These are phyloP conservation scores for Champsocephalus gunnari DNA, from an alignment of 2,797 vertebrate genomes.

Conservation along the genomic window DNA sequence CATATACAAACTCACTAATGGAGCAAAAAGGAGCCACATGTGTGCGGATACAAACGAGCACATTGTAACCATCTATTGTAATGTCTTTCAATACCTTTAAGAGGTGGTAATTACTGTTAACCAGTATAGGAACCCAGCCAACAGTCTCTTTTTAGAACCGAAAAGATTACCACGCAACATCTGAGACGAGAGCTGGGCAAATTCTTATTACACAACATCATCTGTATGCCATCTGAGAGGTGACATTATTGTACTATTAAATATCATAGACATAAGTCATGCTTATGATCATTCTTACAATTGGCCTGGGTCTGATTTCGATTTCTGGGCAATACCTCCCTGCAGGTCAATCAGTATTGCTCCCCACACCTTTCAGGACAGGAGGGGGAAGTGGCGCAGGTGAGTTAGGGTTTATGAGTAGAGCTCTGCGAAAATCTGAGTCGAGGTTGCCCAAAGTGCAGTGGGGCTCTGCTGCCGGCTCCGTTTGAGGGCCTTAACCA, in stretches of 20 bases:
- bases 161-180: background rate
- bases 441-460: slow-evolving; percentile 77
- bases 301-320: slow-evolving; percentile 20
- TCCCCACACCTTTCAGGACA: slow-evolving; percentile 33
- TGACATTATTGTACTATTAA: slow-evolving; percentile 13
- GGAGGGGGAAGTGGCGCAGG: slow-evolving; percentile 24
- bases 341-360: slow-evolving; percentile 20
- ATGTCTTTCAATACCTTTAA: slow-evolving; percentile 24
- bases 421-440: slow-evolving; percentile 39
- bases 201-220: slow-evolving; percentile 27
- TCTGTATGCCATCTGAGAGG: slow-evolving; percentile 12
- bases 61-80: slow-evolving; percentile 24
- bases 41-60: background rate
- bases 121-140: slow-evolving; percentile 33
- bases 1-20: background rate
- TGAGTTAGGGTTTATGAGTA: slow-evolving; percentile 46
- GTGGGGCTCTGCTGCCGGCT: slow-evolving; percentile 61
- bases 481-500: slow-evolving; percentile 72
- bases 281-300: background rate
- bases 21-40: background rate
- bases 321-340: slow-evolving; percentile 14
- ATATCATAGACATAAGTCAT: background rate
- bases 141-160: slow-evolving; percentile 43
- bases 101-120: slow-evolving; percentile 20
- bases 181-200: slow-evolving; percentile 10